Evolutionary conservation across 1,140 invertebrate species (phyloP).

Genomic region (Phymastichus coffea): DNA sequence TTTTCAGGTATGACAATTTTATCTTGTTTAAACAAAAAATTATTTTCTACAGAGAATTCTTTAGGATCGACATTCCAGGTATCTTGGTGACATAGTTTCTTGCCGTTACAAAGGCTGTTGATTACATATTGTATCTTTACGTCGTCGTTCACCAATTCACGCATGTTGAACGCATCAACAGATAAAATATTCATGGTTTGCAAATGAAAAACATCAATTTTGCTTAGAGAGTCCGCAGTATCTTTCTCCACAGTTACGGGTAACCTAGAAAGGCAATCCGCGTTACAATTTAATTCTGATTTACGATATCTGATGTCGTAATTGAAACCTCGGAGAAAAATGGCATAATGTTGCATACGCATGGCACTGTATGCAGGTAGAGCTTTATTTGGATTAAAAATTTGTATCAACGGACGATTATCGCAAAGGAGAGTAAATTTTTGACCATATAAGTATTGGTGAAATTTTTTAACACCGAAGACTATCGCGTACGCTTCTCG

Average conservation of each 20-base stretch:
- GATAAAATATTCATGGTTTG: not conserved
- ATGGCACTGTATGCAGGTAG: conserved; percentile 35
- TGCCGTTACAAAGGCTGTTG: not conserved
- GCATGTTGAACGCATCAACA: not conserved
- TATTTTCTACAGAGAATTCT: not conserved
- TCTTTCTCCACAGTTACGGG: not conserved
- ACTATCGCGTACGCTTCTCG: conserved; percentile 55
- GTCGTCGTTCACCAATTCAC: not conserved
- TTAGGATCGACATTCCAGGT: not conserved
- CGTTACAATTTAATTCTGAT: conserved; percentile 30
- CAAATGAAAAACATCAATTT: not conserved
- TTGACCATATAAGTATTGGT: conserved; percentile 47
- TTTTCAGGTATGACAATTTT: not conserved
- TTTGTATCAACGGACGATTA: conserved; percentile 39
- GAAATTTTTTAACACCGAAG: conserved; percentile 50
- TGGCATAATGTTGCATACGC: conserved; percentile 36
- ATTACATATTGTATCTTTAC: not conserved
- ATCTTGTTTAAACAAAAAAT: not conserved
- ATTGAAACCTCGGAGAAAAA: conserved; percentile 34
- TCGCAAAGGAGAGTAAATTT: conserved; percentile 43
- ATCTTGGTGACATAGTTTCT: not conserved
- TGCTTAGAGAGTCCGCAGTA: not conserved
- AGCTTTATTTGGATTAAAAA: conserved; percentile 37
- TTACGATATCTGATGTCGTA: conserved; percentile 30
- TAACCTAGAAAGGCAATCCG: conserved; percentile 31